These are phyloP conservation scores for Hecatera dysodea DNA, from an alignment of 2,888 invertebrate species.

Conservation along the genomic window DNA sequence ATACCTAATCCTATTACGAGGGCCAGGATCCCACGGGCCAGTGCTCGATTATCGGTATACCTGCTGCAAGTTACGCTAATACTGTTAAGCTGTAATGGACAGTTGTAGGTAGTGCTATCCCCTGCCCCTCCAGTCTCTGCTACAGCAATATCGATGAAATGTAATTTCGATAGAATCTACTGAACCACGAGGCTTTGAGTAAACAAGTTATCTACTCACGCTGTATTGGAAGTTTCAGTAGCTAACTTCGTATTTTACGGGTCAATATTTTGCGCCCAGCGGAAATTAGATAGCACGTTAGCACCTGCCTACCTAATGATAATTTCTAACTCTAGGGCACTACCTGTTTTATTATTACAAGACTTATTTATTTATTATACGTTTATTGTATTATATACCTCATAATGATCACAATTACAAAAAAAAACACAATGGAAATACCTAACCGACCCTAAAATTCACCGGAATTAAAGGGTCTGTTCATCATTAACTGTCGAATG, in stretches of 20 bases:
- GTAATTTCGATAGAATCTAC: constrained; percentile 9
- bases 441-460: not conserved
- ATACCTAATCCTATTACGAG: constrained; percentile 16
- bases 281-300: not conserved
- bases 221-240: not conserved
- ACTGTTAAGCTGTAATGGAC: constrained; percentile 3
- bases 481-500: too few species aligned
- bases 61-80: constrained; percentile 21
- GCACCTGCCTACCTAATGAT: too few species aligned
- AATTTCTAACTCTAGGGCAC: too few species aligned
- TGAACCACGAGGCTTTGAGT: constrained; percentile 3
- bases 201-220: constrained; percentile 16
- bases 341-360: too few species aligned
- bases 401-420: too few species aligned
- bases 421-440: too few species aligned
- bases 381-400: too few species aligned
- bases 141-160: constrained; percentile 22
- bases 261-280: not conserved
- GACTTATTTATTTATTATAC: too few species aligned
- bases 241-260: not conserved
- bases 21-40: not conserved
- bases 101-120: not conserved
- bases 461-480: too few species aligned
- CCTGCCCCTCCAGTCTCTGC: not conserved
- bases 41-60: constrained; percentile 36